A percentile compares a stretch with the other conserved stretches of the same genome.
phyloP scores from a whole-genome alignment of 1,140 invertebrate genomes.

The Penaeus vannamei region DNA sequence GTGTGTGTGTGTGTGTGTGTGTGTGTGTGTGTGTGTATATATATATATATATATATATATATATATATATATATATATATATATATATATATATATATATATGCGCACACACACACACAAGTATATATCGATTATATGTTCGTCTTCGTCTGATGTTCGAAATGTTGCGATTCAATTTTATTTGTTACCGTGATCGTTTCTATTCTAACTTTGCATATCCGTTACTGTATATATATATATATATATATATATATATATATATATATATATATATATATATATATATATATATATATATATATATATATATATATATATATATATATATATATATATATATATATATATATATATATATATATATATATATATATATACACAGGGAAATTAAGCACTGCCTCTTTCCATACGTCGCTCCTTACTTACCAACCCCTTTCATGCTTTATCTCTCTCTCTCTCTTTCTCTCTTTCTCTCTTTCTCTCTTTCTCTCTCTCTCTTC shows the following conservation, averaged over 20 bases:
- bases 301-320: slow-evolving; percentile 27
- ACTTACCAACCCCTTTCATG: background rate
- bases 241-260: slow-evolving; percentile 13
- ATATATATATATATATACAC: background rate
- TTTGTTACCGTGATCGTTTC: background rate
- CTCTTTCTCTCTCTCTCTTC: too few species aligned
- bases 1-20: background rate
- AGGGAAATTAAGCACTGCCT: background rate
- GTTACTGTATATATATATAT: slow-evolving; percentile 1
- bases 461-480: too few species aligned
- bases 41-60: slow-evolving; percentile 28
- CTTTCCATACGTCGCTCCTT: background rate
- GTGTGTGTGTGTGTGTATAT: background rate
- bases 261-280: slow-evolving; percentile 32
- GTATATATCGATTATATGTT: background rate
- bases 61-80: slow-evolving; percentile 7
- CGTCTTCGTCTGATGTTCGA: background rate
- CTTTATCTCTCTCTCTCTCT: background rate
- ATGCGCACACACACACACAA: background rate
- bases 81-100: slow-evolving; percentile 13
- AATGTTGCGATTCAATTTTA: background rate
- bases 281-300: slow-evolving; percentile 24
- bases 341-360: background rate
- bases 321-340: background rate
- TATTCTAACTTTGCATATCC: background rate